Conservation (phyloP, 2,113 vertebrate species). For the Cichladusa arquata region DNA sequence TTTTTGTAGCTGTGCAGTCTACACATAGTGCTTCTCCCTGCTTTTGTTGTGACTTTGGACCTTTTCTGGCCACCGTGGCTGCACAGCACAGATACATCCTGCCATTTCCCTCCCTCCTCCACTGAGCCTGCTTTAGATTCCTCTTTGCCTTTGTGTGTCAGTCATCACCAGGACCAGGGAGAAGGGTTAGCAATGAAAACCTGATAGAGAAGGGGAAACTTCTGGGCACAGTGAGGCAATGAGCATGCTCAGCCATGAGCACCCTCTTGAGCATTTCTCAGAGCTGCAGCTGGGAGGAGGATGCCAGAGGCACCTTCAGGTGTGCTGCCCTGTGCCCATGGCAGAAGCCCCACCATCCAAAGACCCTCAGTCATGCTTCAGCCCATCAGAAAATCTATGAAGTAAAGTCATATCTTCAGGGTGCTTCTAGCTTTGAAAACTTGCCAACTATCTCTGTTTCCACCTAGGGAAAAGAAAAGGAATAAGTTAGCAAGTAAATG, state of each 20-base stretch:
- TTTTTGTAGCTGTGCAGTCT: not conserved
- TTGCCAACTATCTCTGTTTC: not conserved
- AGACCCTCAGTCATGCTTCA: not conserved
- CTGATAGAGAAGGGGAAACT: not conserved
- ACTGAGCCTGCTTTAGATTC: not conserved
- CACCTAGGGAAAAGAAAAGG: not conserved
- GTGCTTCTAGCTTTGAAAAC: not conserved
- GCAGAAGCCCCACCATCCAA: not conserved
- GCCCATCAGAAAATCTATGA: not conserved
- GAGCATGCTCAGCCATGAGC: not conserved
- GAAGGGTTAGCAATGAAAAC: not conserved
- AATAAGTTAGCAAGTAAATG: not conserved
- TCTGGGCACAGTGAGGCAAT: not conserved
- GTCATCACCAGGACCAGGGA: rapidly evolving
- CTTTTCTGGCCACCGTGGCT: not conserved
- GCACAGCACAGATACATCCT: not conserved
- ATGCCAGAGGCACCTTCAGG: not conserved
- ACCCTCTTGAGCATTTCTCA: not conserved
- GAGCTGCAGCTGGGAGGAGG: not conserved
- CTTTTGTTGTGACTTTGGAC: not conserved
- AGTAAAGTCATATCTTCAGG: not conserved
- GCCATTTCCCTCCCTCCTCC: not conserved
- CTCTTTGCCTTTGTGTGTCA: not conserved
- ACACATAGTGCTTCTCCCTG: rapidly evolving
- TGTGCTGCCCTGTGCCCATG: not conserved